Percentiles rank a stretch among this genome's conserved stretches.
Evolutionary conservation across 2,113 vertebrate genomes (phyloP).

Genomic region (Conger conger): DNA sequence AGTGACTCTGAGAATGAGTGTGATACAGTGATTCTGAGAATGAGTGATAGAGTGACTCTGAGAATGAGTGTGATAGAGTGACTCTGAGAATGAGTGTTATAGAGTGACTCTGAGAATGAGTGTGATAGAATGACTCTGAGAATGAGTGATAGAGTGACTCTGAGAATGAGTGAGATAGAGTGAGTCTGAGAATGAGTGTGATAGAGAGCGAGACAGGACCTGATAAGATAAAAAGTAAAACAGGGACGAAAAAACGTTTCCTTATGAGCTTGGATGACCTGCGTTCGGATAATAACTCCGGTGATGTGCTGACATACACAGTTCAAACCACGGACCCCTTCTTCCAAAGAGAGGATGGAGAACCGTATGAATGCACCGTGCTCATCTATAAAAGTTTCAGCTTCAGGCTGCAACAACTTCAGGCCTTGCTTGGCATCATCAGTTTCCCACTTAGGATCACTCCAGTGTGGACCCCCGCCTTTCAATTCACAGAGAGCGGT

Average conservation of each 20-base stretch:
- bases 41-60: no score
- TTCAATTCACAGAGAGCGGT: slow-evolving; percentile 11
- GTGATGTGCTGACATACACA: not conserved
- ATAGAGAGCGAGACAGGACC: not conserved
- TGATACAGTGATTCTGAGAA: no score
- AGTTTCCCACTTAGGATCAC: not conserved
- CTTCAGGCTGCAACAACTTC: not conserved
- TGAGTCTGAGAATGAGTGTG: not conserved
- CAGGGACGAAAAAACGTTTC: no score
- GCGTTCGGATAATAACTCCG: not conserved
- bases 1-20: no score
- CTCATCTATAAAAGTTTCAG: not conserved
- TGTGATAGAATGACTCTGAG: no score
- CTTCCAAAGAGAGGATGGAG: not conserved
- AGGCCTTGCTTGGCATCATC: no score
- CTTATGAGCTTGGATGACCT: not conserved
- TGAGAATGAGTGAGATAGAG: no score
- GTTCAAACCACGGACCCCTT: not conserved
- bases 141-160: no score
- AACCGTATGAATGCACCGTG: not conserved
- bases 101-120: no score
- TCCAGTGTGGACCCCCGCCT: not conserved
- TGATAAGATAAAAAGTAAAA: not conserved
- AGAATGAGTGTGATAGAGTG: not conserved
- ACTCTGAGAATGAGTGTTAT: no score